Conservation (phyloP, 2,113 vertebrate genomes). For the Syngnathus floridae region DNA sequence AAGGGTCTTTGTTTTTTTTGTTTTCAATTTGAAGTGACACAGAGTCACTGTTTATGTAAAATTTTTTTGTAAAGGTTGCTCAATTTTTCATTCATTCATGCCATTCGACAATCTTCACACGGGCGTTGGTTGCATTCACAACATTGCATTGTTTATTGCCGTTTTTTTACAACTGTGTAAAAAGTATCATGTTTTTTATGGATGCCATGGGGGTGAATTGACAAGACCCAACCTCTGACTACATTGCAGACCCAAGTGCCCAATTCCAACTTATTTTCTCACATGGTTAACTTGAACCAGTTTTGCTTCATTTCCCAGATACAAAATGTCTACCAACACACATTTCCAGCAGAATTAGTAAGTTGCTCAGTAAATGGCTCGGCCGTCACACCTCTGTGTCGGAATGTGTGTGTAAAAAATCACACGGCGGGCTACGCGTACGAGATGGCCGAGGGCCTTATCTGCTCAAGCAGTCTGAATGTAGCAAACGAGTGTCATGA, state of each 20-base stretch:
- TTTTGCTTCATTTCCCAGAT: too few species aligned
- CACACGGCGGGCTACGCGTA: neutral
- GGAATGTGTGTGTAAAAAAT: slow-evolving; percentile 6
- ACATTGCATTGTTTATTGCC: neutral
- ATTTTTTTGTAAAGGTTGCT: slow-evolving; percentile 11
- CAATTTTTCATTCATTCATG: neutral
- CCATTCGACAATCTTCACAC: neutral
- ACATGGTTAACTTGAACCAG: too few species aligned
- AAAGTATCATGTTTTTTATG: neutral
- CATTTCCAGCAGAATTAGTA: too few species aligned
- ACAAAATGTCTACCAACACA: neutral
- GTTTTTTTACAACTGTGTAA: neutral
- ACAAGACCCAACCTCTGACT: neutral
- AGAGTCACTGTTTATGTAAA: slow-evolving; percentile 4
- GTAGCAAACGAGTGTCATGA: neutral
- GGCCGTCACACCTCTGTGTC: neutral
- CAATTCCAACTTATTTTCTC: neutral
- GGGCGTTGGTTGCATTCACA: neutral
- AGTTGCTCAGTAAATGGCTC: neutral
- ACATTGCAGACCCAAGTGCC: neutral
- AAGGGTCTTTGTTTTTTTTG: slow-evolving; percentile 10
- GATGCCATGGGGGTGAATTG: too few species aligned
- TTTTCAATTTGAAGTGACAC: slow-evolving; percentile 9
- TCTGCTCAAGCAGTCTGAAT: neutral
- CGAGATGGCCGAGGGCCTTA: neutral